Conservation (phyloP, 2,113 vertebrate species). For the Chelonoidis abingdonii region DNA sequence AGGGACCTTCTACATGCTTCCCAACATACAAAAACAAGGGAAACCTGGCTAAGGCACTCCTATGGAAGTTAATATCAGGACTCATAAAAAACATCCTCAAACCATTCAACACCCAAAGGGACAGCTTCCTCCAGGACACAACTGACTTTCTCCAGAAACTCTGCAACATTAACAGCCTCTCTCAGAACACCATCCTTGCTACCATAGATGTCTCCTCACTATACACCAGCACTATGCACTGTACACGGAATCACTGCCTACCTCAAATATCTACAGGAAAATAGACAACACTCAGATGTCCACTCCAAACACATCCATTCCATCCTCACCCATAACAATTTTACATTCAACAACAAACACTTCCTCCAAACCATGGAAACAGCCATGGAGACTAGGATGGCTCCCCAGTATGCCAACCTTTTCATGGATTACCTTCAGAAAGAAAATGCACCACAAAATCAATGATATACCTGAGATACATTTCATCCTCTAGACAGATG, state of each 20-base stretch:
- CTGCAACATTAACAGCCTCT: neutral
- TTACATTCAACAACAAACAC: neutral
- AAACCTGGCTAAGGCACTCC: neutral
- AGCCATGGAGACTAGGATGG: neutral
- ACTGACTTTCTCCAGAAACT: neutral
- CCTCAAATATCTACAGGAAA: neutral
- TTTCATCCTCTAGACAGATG: too few species aligned
- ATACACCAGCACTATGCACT: neutral
- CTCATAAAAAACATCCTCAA: neutral
- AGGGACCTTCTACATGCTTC: neutral
- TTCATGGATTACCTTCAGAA: neutral
- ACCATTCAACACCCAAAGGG: neutral
- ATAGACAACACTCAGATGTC: neutral
- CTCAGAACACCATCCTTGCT: neutral
- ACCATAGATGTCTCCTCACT: neutral
- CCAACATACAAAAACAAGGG: neutral
- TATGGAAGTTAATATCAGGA: neutral
- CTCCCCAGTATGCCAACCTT: neutral
- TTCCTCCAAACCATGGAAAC: neutral
- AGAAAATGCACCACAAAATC: neutral
- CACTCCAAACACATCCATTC: neutral
- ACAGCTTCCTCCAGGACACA: neutral
- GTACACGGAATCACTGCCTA: neutral
- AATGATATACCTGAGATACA: too few species aligned
- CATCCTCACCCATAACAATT: neutral